Base-by-base conservation (phyloP, 2,888 invertebrate genomes). In the Amiota mariae region DNA sequence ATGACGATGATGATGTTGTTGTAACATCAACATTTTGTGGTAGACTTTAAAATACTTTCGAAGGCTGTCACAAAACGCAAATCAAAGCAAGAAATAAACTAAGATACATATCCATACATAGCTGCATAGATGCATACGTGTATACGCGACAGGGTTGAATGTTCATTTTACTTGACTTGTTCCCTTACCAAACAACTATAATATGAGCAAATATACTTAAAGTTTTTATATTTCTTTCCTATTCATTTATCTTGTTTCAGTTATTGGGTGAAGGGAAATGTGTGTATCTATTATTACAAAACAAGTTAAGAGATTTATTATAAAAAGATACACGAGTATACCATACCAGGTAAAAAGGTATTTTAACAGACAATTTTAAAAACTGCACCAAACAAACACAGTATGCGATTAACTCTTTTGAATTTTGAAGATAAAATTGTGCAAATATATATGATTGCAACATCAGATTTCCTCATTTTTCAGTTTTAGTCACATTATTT, bases 351-450 rank as follows among this genome's bases (percentile, higher is more conserved):
- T n/a, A 57, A 56, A 56, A 56, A 56, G 61, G 36, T n/a, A 36
- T 75, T 80, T 76, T 77, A 78, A 82, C 84, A 83, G 84, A 85
- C 85, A 85, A 85, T 68, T 72, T 61, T 49, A 20, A 67, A 9
- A 68, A 24, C 11, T 64, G 9, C 48, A 46, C 20, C 72, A 57
- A 47, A 72, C 84, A 82, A 85, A 20, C 24, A 68, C 67, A 68
- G 84, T 81, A 85, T 85, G 84, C 77, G 79, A 82, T 73, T 70
- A 67, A 73, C 73, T 70, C 36, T 36, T 36, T 36, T 36, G 36
- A 36, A 6, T 36, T 36, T 36, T 36, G 36, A 6, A 36, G 6
- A 36, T 36, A 36, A 36, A 36, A 2, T 36, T 6, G 24, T 24
- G 3, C 3, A 11, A 54, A 54, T 57, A 20, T 3, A 51, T 6